Percentiles rank a stretch among this genome's conserved stretches.
Evolutionary conservation across 2,797 vertebrate species (phyloP).

Genomic region (Scolopax rusticola): DNA sequence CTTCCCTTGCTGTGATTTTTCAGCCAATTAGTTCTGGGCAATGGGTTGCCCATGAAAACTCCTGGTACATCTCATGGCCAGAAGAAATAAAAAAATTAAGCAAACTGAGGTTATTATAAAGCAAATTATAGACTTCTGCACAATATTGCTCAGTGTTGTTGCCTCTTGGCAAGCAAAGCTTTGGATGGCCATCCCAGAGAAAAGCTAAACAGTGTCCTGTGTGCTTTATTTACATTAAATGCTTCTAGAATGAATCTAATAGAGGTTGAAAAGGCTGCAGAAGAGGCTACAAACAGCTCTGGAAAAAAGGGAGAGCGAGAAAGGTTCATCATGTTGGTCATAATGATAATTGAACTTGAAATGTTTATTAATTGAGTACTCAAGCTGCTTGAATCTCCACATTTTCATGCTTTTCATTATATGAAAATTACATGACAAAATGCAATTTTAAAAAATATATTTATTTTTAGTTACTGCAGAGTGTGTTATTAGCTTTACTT

Average conservation of each 20-base stretch:
- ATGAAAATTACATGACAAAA: neutral
- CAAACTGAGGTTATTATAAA: slow-evolving; percentile 8
- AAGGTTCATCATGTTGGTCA: neutral
- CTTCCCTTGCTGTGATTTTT: slow-evolving; percentile 28
- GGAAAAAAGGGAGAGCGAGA: neutral
- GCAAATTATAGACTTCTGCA: slow-evolving; percentile 46
- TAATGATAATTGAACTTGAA: neutral
- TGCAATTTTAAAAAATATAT: neutral
- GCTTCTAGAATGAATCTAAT: neutral
- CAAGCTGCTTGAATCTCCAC: neutral
- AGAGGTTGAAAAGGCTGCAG: neutral
- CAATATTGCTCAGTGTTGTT: neutral
- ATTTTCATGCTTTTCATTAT: neutral
- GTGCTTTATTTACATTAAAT: neutral
- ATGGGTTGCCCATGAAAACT: slow-evolving; percentile 2
- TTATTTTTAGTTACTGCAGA: neutral
- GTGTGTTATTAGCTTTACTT: neutral
- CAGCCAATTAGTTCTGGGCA: slow-evolving; percentile 45
- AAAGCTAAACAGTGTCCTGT: neutral
- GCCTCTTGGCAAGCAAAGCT: slow-evolving; percentile 38
- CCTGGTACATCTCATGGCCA: neutral
- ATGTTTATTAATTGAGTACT: neutral
- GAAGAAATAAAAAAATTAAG: slow-evolving; percentile 7
- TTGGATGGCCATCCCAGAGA: neutral
- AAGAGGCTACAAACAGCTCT: neutral